Percentiles rank a stretch among this genome's conserved stretches.
These are phyloP conservation scores for Alauda arvensis DNA, from an alignment of 2,797 vertebrate genomes.

Conservation along the genomic window DNA sequence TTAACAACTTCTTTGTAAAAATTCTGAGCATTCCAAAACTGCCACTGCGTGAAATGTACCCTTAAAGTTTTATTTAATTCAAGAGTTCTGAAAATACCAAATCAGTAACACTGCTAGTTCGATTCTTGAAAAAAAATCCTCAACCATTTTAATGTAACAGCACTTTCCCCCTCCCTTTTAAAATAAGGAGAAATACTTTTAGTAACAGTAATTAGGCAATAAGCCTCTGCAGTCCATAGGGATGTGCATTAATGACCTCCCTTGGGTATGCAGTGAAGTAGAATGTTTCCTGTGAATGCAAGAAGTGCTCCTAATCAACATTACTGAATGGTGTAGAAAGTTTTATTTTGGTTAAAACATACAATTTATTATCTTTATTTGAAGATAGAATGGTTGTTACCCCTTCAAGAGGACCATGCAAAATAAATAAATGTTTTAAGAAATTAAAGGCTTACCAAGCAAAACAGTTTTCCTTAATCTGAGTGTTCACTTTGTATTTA, in stretches of 20 bases:
- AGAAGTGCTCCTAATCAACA: background rate
- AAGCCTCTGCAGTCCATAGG: background rate
- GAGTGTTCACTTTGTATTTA: background rate
- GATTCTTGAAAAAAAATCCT: background rate
- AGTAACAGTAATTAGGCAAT: conserved; percentile 39
- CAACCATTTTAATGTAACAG: background rate
- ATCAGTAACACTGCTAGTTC: background rate
- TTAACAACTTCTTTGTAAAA: conserved; percentile 2
- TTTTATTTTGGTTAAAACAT: background rate
- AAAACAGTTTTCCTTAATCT: background rate
- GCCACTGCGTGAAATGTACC: background rate
- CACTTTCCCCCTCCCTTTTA: background rate
- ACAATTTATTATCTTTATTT: background rate
- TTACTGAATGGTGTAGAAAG: background rate
- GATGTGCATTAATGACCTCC: conserved; percentile 31
- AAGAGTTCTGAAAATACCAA: conserved; percentile 1
- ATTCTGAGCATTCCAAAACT: conserved; percentile 16
- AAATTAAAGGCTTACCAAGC: background rate
- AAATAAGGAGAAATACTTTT: conserved; percentile 25
- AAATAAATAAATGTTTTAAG: background rate
- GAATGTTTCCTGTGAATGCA: background rate
- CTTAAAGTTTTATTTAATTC: conserved; percentile 2
- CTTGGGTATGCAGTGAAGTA: conserved; percentile 5
- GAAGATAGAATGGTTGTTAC: background rate
- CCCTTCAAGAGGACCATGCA: background rate